Evolutionary conservation across 2,888 invertebrate genomes (phyloP), one percentile per base, ranked within the genome.

Genomic region (Mechanitis mazaeus): DNA sequence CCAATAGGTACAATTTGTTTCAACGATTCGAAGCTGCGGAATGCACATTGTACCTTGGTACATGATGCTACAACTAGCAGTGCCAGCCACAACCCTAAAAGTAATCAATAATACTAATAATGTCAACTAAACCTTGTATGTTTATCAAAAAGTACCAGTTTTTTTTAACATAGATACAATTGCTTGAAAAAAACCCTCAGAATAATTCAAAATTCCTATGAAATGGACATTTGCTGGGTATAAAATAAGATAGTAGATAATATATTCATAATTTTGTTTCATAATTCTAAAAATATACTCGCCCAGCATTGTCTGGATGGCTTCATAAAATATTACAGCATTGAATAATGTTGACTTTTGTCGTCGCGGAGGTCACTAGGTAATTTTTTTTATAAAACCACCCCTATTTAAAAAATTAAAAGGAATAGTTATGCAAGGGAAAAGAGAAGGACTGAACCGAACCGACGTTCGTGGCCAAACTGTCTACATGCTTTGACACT

Each of bases 1-100:
- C 89, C 88, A 60, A 88, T 78, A 66, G 78, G 78, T 60, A 88
- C 70, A 55, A 78, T 75, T 57, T 77, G 77, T 75, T 88, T 88
- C 53, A 80, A 72, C 61, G 80, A 69, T 70, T 85, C 84, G 68
- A 81, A 85, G 73, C 85, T 82, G 63, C 82, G 76, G 70, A 87
- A 83, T 56, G 83, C 82, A 63, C 80, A 80, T 57, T 75, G 75
- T 59, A 71, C 72, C 55, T 71, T 65, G 57, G 72, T 75, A 60
- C 59, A 58, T 20, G 59, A 2, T 46, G 63, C 54, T 33, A 58
- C 31, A 54, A 64, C 38, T 31, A 54, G 58, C 3, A 62, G 28
- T 45, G 57, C 20, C 9, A 61, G 28, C 54, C 35, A 55, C 50
- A 66, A 35, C 53, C 61, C 69, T 69, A 64, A 28, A 69, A 66